Evolutionary conservation across 2,797 vertebrate species (phyloP), one percentile per base, ranked within the genome.

Genomic region (Lycodopsis pacificus): DNA sequence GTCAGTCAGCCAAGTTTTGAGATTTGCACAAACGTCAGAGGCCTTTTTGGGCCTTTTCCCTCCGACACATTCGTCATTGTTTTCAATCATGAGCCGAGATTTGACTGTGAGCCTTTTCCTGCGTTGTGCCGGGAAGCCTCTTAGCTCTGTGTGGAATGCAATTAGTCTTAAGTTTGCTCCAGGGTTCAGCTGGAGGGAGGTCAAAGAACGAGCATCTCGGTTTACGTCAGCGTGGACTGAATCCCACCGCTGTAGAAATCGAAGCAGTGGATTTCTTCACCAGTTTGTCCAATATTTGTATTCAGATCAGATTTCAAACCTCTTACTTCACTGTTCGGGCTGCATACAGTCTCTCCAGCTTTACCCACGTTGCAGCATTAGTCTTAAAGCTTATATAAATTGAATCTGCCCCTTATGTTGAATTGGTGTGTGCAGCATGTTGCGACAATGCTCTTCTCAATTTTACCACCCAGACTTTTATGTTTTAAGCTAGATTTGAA

Each of bases 71-170:
- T 81, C 5, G 11, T 25, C 42, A 25, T 71, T 70, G 73, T 79
- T 76, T 85, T 73, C 38, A 36, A 17, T 49, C 38, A 12, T 34
- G 32, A 63, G 56, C 71, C 40, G 30, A 59, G 80, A 67, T 74
- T 86, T 85, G 5, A 63, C 44, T 46, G 59, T 34, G 57, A 82
- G 72, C 42, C 54, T 44, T 13, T 44, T 20, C 58, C 61, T 62
- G 68, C 14, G 64, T 53, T 71, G 75, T 71, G 59, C 79, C 5
- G 13, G 38, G 42, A 83, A 87, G 73, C 78, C 78, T 83, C 84
- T 87, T 87, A 82, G 62, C 82, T 46, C 32, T 34, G 70, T 71
- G 71, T 49, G 73, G 85, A 80, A 87, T 84, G 78, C 59, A 71
- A 38, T 80, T 66, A 57, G 77, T 58, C 25, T 74, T 32, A 14